Conservation (phyloP, 2,113 vertebrate species). For the Myotis lucifugus region DNA sequence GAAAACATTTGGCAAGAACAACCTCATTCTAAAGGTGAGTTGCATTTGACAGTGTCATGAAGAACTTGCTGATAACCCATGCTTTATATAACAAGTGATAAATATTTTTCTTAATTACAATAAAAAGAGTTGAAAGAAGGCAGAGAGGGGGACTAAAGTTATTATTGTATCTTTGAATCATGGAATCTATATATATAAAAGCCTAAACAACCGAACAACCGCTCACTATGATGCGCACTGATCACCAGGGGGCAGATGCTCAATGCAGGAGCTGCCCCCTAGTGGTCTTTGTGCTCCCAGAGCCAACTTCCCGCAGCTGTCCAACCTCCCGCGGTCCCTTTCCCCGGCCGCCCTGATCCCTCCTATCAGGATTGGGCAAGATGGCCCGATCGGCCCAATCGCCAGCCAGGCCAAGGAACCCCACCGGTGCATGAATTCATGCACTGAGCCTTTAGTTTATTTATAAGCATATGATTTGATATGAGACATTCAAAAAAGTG, state of each 20-base stretch:
- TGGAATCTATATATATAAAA: neutral
- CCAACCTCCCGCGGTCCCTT: too few species aligned
- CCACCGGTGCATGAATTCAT: too few species aligned
- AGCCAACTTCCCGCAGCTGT: too few species aligned
- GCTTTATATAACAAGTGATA: neutral
- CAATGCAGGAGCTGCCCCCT: too few species aligned
- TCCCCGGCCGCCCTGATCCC: too few species aligned
- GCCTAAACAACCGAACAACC: too few species aligned
- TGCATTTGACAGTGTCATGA: neutral
- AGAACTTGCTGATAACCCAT: conserved; percentile 13
- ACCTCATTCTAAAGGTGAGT: conserved; percentile 76
- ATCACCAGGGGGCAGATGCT: too few species aligned
- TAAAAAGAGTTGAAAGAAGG: neutral
- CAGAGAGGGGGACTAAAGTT: neutral
- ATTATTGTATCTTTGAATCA: conserved; percentile 3
- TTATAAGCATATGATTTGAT: neutral
- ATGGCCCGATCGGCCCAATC: too few species aligned
- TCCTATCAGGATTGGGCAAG: too few species aligned
- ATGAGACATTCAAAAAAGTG: conserved; percentile 16
- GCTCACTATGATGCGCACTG: too few species aligned
- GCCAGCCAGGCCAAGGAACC: too few species aligned
- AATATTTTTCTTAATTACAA: conserved; percentile 30
- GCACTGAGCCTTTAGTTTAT: neutral
- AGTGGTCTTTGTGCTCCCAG: too few species aligned
- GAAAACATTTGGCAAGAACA: conserved; percentile 70